Percentiles rank a stretch among this genome's conserved stretches.
Evolutionary conservation across 2,888 invertebrate genomes (phyloP).

Genomic region (Dicroscelio sp.): DNA sequence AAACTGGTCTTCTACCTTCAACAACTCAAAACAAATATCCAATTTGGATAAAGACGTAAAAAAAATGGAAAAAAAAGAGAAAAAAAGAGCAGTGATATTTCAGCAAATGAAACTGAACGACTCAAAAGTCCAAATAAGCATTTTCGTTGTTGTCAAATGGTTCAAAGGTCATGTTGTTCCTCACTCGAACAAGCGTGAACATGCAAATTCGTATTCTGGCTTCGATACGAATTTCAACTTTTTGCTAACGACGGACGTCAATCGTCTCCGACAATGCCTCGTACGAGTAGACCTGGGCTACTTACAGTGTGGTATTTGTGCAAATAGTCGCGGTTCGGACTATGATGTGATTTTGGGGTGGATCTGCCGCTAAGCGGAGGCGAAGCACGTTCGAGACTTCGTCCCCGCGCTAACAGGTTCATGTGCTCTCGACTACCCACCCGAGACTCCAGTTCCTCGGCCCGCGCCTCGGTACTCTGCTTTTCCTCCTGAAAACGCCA

Average conservation of each 20-base stretch:
- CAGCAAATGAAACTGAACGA: no score
- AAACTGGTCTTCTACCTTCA: not conserved
- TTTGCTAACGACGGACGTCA: slow-evolving; percentile 26
- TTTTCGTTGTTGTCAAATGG: not conserved
- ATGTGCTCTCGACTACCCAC: slow-evolving; percentile 99
- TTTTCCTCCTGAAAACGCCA: slow-evolving; percentile 97
- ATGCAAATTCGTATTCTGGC: slow-evolving; percentile 46
- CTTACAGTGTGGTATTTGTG: slow-evolving; percentile 99
- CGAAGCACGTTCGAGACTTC: slow-evolving; percentile 94
- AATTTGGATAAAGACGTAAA: no score
- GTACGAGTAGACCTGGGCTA: slow-evolving; percentile 82
- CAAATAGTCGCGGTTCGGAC: slow-evolving; percentile 96
- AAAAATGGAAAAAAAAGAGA: no score
- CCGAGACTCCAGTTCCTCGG: slow-evolving; percentile 99
- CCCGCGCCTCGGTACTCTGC: slow-evolving; percentile 98
- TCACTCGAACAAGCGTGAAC: slow-evolving; percentile 47
- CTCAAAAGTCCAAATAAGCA: not conserved
- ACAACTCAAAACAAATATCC: no score
- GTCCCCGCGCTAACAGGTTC: slow-evolving; percentile 95
- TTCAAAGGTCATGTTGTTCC: not conserved
- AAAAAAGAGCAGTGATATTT: no score
- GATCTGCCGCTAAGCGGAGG: slow-evolving; percentile 98
- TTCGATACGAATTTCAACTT: slow-evolving; percentile 21
- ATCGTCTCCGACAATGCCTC: slow-evolving; percentile 75
- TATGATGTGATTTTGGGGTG: slow-evolving; percentile 95